These are phyloP conservation scores for Charadrius vociferus DNA, from an alignment of 2,113 vertebrate genomes.

Conservation along the genomic window DNA sequence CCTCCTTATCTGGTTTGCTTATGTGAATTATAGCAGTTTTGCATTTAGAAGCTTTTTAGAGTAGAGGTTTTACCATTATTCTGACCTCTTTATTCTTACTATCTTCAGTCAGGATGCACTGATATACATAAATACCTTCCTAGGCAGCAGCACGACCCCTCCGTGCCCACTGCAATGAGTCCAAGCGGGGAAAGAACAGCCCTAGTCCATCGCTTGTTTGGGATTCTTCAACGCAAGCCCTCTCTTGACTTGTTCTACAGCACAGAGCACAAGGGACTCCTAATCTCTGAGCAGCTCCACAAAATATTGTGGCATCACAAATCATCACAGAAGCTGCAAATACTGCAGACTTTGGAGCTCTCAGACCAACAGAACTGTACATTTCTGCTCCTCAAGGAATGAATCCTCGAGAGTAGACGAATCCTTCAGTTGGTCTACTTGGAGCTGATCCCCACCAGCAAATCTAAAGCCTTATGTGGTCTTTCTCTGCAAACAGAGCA, in stretches of 20 bases:
- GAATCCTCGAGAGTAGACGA: too few relatives aligned
- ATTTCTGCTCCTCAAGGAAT: neutral
- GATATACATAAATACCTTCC: too few relatives aligned
- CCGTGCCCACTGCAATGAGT: neutral
- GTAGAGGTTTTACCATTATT: neutral
- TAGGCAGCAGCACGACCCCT: neutral
- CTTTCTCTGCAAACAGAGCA: rapidly evolving
- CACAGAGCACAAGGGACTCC: neutral
- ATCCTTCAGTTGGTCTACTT: neutral
- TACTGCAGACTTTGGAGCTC: neutral
- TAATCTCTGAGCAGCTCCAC: neutral
- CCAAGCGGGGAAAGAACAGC: neutral
- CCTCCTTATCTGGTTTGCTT: slow-evolving; percentile 55
- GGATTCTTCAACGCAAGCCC: neutral
- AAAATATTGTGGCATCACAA: neutral
- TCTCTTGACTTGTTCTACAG: neutral
- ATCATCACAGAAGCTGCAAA: neutral
- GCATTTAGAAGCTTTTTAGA: neutral
- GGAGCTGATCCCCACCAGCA: neutral
- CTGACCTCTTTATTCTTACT: neutral
- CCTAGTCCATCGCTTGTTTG: neutral
- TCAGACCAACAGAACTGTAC: neutral
- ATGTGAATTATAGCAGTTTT: slow-evolving; percentile 30
- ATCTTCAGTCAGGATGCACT: neutral
- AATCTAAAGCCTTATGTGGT: neutral